A percentile compares a stretch with the other conserved stretches of the same genome.
These are phyloP conservation scores for Andrena bucephala DNA, from an alignment of 2,888 invertebrate genomes.

Conservation along the genomic window DNA sequence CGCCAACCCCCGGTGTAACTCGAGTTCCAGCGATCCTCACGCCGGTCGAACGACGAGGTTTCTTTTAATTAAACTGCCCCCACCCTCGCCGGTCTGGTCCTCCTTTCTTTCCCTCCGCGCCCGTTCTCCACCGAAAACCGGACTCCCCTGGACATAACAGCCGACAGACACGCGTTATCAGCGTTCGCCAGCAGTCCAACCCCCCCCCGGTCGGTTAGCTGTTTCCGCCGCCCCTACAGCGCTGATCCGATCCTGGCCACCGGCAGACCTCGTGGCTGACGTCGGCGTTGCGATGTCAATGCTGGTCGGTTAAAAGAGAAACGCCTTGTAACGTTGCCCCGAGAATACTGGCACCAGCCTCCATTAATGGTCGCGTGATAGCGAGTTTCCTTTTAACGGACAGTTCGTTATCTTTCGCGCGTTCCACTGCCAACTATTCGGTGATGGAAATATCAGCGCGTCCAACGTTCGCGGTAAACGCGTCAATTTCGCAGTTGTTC, in stretches of 20 bases:
- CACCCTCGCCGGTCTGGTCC: slow-evolving; percentile 21
- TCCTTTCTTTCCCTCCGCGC: slow-evolving; percentile 35
- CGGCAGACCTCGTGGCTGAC: slow-evolving; percentile 30
- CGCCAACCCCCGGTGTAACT: slow-evolving; percentile 65
- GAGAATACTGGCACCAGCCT: no score
- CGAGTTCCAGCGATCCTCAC: slow-evolving; percentile 71
- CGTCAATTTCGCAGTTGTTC: slow-evolving; percentile 39
- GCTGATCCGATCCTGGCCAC: slow-evolving; percentile 47
- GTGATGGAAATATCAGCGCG: slow-evolving; percentile 33
- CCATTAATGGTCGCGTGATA: no score
- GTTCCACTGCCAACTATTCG: slow-evolving; percentile 1
- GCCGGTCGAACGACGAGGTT: slow-evolving; percentile 77
- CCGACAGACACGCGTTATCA: slow-evolving; percentile 83
- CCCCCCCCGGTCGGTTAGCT: slow-evolving; percentile 45
- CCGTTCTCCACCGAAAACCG: slow-evolving; percentile 71
- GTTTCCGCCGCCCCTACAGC: slow-evolving; percentile 40
- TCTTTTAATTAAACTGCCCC: slow-evolving; percentile 84
- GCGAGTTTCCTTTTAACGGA: no score
- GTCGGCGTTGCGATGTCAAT: background rate
- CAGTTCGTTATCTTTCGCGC: no score
- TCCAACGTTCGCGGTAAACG: background rate
- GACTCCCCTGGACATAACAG: slow-evolving; percentile 80
- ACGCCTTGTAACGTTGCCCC: background rate
- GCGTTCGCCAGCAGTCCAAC: slow-evolving; percentile 79
- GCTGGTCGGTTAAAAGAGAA: background rate